Evolutionary conservation across 2,113 vertebrate genomes (phyloP).

Genomic region (Lipotes vexillifer): DNA sequence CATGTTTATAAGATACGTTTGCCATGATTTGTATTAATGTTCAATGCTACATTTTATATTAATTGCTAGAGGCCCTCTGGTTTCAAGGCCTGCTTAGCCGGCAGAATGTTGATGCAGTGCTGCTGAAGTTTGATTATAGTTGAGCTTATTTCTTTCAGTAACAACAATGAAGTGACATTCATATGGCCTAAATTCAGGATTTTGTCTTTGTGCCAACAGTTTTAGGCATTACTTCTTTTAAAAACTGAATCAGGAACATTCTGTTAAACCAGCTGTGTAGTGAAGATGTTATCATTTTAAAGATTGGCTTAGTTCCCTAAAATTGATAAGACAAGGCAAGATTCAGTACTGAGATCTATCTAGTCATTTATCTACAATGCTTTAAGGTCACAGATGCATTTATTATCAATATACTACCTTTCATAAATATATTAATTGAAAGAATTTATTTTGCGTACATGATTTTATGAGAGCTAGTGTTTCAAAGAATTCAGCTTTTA

Average conservation of each 20-base stretch:
- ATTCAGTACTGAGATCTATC: not conserved
- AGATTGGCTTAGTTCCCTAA: conserved; percentile 47
- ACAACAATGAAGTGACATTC: conserved; percentile 86
- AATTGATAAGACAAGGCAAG: conserved; percentile 48
- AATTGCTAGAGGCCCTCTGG: conserved; percentile 37
- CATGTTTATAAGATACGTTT: not conserved
- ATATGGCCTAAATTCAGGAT: conserved; percentile 83
- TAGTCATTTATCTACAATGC: not conserved
- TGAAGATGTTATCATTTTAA: conserved; percentile 62
- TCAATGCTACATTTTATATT: not conserved
- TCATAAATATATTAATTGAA: not conserved
- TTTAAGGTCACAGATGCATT: not conserved
- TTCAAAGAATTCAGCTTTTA: conserved; percentile 8
- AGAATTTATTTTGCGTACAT: conserved; percentile 8
- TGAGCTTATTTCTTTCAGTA: conserved; percentile 82
- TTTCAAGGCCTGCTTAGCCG: conserved; percentile 77
- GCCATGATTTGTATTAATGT: not conserved
- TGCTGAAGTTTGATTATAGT: conserved; percentile 81
- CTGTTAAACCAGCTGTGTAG: conserved; percentile 74
- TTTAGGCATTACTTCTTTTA: conserved; percentile 79
- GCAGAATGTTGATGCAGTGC: conserved; percentile 75
- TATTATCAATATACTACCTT: not conserved
- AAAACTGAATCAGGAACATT: conserved; percentile 75
- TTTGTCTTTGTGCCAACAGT: conserved; percentile 77
- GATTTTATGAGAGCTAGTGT: not conserved